phyloP scores from a whole-genome alignment of 2,113 vertebrate species.

The Solenodon paradoxus region DNA sequence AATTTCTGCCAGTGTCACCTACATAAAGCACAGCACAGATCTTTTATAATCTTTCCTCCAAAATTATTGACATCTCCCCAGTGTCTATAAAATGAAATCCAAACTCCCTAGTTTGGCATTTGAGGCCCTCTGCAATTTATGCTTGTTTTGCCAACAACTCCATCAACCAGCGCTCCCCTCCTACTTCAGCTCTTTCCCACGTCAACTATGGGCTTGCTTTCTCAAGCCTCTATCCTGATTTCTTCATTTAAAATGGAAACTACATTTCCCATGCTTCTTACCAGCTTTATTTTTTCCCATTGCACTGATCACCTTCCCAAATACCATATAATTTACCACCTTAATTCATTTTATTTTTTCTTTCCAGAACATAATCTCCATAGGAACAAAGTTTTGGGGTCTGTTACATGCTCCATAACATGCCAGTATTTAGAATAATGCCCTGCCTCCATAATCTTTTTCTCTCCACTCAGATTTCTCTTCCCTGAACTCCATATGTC shows the following conservation, averaged over 20 bases:
- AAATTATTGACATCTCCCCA: slow-evolving; percentile 55
- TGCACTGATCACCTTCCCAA: not conserved
- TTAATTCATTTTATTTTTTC: not conserved
- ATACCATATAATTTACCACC: not conserved
- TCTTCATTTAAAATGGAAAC: not conserved
- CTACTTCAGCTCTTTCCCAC: not conserved
- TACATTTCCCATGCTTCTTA: not conserved
- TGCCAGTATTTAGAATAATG: not conserved
- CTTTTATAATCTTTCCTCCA: slow-evolving; percentile 48
- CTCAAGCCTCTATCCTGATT: no score
- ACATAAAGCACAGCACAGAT: slow-evolving; percentile 35
- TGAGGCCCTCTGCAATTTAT: slow-evolving; percentile 54
- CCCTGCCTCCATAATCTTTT: not conserved
- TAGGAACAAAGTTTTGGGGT: not conserved
- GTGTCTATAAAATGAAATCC: slow-evolving; percentile 63
- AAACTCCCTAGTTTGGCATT: slow-evolving; percentile 58
- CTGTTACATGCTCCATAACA: not conserved
- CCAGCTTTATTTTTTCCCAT: not conserved
- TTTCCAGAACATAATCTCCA: not conserved
- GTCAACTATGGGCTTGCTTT: slow-evolving; percentile 24
- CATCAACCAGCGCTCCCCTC: slow-evolving; percentile 46
- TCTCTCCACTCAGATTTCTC: not conserved
- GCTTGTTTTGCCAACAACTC: slow-evolving; percentile 57
- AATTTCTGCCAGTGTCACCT: not conserved
- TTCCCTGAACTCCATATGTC: not conserved